A percentile compares a stretch with the other conserved stretches of the same genome.
phyloP scores from a whole-genome alignment of 2,797 vertebrate species.

The Lindbergichthys nudifrons region DNA sequence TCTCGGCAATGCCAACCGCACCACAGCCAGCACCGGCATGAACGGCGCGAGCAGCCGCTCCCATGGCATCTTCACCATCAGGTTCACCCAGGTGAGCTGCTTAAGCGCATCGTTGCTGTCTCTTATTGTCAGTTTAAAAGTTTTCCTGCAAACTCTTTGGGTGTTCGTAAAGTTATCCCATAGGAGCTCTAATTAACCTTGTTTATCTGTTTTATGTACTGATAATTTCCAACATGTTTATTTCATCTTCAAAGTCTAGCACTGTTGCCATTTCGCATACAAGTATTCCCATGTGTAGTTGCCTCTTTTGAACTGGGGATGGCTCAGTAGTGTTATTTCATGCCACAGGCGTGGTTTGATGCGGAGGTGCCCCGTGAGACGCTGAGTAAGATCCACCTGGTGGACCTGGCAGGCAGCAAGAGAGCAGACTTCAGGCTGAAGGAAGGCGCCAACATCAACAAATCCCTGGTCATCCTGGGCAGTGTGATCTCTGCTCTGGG shows the following conservation, averaged over 20 bases:
- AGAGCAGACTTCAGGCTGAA: conserved; percentile 91
- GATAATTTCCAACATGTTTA: conserved; percentile 20
- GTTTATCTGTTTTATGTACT: conserved; percentile 41
- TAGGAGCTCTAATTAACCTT: conserved; percentile 47
- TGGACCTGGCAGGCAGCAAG: conserved; percentile 95
- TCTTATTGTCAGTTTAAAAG: conserved; percentile 5
- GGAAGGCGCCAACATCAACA: conserved; percentile 97
- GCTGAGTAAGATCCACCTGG: conserved; percentile 96
- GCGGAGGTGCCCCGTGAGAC: conserved; percentile 92
- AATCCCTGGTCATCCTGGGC: conserved; percentile 94
- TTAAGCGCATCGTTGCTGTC: background rate
- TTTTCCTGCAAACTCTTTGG: conserved; percentile 13
- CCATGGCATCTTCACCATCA: conserved; percentile 95
- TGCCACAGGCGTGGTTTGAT: conserved; percentile 91
- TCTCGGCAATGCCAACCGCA: conserved; percentile 90
- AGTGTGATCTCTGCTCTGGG: conserved; percentile 96
- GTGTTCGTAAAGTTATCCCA: conserved; percentile 35
- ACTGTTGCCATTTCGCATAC: conserved; percentile 26
- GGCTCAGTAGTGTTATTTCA: conserved; percentile 6
- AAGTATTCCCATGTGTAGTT: conserved; percentile 50
- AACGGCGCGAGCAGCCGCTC: conserved; percentile 94
- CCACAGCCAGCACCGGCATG: conserved; percentile 91
- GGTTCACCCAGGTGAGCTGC: conserved; percentile 91
- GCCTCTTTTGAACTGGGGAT: conserved; percentile 37
- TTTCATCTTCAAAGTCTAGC: conserved; percentile 49